phyloP scores from a whole-genome alignment of 2,797 vertebrate genomes.

The Pteronotus mesoamericanus region DNA sequence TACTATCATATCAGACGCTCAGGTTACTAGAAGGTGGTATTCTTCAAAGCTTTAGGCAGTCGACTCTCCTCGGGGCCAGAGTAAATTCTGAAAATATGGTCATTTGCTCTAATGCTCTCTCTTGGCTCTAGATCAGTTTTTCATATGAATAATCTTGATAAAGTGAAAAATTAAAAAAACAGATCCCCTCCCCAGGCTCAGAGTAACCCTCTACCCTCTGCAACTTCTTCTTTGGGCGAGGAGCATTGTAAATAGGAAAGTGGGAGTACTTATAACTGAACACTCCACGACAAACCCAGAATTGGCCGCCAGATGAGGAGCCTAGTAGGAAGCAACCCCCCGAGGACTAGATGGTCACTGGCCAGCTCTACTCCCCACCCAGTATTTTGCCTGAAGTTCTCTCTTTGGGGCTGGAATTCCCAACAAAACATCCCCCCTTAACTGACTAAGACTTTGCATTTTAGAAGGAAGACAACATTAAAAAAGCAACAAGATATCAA shows the following conservation, averaged over 20 bases:
- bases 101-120: neutral
- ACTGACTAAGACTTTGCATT: neutral
- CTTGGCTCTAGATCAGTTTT: neutral
- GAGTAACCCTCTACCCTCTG: neutral
- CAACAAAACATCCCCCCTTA: neutral
- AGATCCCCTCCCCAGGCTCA: neutral
- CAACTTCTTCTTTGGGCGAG: neutral
- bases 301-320: neutral
- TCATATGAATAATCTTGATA: neutral
- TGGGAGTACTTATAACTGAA: neutral
- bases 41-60: neutral
- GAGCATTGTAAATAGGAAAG: neutral
- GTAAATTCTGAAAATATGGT: neutral
- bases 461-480: neutral
- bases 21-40: neutral
- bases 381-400: neutral
- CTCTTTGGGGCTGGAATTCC: neutral
- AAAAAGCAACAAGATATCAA: neutral
- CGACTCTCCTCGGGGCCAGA: neutral
- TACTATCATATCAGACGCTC: neutral
- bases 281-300: neutral
- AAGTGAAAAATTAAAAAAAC: neutral
- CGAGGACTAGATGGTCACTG: neutral
- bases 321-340: neutral
- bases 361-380: neutral